A percentile compares a stretch with the other conserved stretches of the same genome.
phyloP scores from a whole-genome alignment of 2,888 invertebrate genomes.

The Ctena decussata region DNA sequence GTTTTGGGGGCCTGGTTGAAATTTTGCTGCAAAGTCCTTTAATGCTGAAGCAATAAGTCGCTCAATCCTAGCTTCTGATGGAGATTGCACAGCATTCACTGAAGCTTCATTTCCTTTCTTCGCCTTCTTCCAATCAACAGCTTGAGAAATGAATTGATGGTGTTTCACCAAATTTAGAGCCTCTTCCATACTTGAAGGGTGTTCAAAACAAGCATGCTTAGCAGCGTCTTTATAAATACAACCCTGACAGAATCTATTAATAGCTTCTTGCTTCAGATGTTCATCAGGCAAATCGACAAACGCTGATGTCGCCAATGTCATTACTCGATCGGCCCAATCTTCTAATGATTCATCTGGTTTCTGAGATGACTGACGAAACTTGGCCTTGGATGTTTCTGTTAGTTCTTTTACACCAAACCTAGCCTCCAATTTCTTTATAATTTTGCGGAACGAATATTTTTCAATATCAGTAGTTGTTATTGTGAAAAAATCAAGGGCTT shows the following conservation, averaged over 20 bases:
- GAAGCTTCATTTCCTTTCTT: neutral
- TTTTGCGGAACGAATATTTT: neutral
- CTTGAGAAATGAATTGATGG: slow-evolving; percentile 33
- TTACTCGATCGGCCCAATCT: slow-evolving; percentile 45
- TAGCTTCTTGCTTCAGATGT: slow-evolving; percentile 27
- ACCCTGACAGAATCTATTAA: slow-evolving; percentile 44
- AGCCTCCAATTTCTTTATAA: slow-evolving; percentile 16
- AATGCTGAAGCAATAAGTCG: neutral
- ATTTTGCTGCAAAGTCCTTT: neutral
- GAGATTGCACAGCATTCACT: neutral
- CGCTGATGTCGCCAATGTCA: slow-evolving; percentile 39
- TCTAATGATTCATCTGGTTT: slow-evolving; percentile 15
- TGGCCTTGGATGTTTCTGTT: neutral
- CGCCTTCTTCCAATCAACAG: slow-evolving; percentile 37
- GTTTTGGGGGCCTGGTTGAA: neutral
- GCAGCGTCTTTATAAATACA: slow-evolving; percentile 31
- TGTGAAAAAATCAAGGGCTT: neutral
- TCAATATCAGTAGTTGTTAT: neutral
- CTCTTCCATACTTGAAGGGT: slow-evolving; percentile 24
- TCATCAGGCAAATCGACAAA: slow-evolving; percentile 41
- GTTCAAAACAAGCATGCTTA: slow-evolving; percentile 28
- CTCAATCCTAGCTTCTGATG: neutral
- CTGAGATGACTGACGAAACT: neutral
- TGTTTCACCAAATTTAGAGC: slow-evolving; percentile 35
- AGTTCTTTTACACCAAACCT: slow-evolving; percentile 27